phyloP scores from a whole-genome alignment of 1,140 invertebrate genomes.

The Bursaphelenchus mucronatus region DNA sequence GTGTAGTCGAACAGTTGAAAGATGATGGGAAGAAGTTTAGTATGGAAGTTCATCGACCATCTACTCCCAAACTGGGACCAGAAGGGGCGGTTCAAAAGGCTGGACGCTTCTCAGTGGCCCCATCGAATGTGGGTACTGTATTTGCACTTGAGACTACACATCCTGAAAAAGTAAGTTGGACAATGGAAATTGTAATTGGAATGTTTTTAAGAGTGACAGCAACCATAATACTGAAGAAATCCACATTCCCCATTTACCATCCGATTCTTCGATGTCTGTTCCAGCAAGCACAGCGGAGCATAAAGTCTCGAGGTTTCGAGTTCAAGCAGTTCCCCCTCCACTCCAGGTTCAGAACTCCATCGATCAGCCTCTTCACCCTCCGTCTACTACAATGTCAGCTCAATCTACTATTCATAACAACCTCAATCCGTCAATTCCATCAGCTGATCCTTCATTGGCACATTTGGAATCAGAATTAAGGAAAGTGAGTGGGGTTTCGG shows the following conservation, averaged over 20 bases:
- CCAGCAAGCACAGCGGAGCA: not conserved
- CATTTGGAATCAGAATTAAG: constrained; percentile 33
- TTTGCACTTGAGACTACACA: constrained; percentile 3
- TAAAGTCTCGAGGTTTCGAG: constrained; percentile 27
- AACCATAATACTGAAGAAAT: constrained; percentile 9
- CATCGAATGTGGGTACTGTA: constrained; percentile 9
- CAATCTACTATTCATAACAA: constrained; percentile 18
- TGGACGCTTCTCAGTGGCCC: constrained; percentile 21
- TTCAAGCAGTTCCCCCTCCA: constrained; percentile 21
- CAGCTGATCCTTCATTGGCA: constrained; percentile 13
- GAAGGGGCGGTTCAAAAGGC: not conserved
- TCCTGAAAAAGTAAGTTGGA: not conserved
- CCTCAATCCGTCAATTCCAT: constrained; percentile 7
- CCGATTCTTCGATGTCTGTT: constrained; percentile 16
- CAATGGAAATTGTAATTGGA: not conserved
- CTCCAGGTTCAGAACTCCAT: constrained; percentile 8
- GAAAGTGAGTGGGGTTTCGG: constrained; percentile 37
- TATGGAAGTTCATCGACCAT: constrained; percentile 26
- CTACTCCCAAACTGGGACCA: constrained; percentile 24
- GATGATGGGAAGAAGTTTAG: constrained; percentile 4
- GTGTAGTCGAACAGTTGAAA: constrained; percentile 27
- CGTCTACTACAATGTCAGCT: constrained; percentile 11
- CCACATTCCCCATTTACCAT: constrained; percentile 5
- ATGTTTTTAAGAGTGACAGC: constrained; percentile 4
- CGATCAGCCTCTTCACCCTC: constrained; percentile 15